Evolutionary conservation across 2,888 invertebrate species (phyloP), one percentile per base, ranked within the genome.

Genomic region (Xanthia icteritia): DNA sequence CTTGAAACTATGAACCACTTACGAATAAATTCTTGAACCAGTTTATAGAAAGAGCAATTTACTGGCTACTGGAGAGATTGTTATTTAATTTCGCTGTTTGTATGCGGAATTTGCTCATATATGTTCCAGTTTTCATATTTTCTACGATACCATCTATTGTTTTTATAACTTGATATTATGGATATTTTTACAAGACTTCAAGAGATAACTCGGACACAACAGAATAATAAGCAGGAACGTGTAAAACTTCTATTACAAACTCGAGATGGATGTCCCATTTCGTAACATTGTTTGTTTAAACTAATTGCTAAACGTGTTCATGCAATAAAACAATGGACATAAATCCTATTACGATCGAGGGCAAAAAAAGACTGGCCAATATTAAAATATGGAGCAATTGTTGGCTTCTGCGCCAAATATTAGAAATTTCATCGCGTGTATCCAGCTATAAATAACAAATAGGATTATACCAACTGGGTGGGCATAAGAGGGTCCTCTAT

Each of bases 61-160:
- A 56, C 61, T 65, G 36, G 31, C 17, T 66, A 72, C 51, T 69
- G 31, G 15, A 54, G n/a, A 64, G 13, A 54, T 51, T 69, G n/a
- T 45, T 75, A 72, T 83, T 65, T 73, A 79, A 82, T 70, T 76
- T 60, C 36, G 36, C 45, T 48, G 45, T 80, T 51, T 72, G 54
- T 64, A 73, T 67, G 76, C 76, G 27, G 65, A 76, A 56, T 79
- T 72, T 68, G 31, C 27, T 58, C 61, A n/a, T 54, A 5, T 48
- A 58, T 63, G 75, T 73, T 66, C 39, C 42, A 64, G 54, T 69
- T 48, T 64, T 60, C 27, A 73, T 66, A 68, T 71, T 79, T 72
- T 56, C 36, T 78, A 64, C 17, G 27, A 36, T 56, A 64, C 74
- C 39, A 74, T 68, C 13, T 56, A 65, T 60, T 54, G 39, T 72